phyloP scores from a whole-genome alignment of 2,113 vertebrate genomes.

The Thunnus maccoyii region DNA sequence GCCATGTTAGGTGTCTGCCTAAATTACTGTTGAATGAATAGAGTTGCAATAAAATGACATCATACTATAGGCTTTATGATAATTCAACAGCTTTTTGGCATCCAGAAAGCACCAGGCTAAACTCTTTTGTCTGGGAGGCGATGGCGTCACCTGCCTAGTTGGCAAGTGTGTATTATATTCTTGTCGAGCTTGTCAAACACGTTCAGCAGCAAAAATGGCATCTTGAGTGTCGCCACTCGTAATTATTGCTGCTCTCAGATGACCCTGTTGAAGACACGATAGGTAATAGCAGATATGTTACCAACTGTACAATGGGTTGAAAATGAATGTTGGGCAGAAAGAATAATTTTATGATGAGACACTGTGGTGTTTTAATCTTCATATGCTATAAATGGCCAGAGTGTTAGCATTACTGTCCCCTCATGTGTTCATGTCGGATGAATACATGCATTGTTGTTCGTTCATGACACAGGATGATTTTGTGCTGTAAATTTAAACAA shows the following conservation, averaged over 20 bases:
- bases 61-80: conserved; percentile 45
- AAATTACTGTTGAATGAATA: conserved; percentile 4
- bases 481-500: conserved; percentile 76
- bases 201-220: conserved; percentile 63
- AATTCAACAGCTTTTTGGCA: conserved; percentile 36
- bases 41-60: conserved; percentile 44
- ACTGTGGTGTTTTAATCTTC: conserved; percentile 10
- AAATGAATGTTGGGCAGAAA: not conserved
- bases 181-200: conserved; percentile 77
- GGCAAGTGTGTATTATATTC: conserved; percentile 65
- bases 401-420: conserved; percentile 20
- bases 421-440: conserved; percentile 34
- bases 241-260: conserved; percentile 59
- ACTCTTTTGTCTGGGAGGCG: conserved; percentile 45
- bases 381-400: conserved; percentile 15
- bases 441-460: conserved; percentile 65
- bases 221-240: conserved; percentile 32
- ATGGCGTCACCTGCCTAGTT: conserved; percentile 37
- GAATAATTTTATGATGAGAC: conserved; percentile 24
- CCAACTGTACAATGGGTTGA: not conserved
- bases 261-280: conserved; percentile 21
- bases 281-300: conserved; percentile 37
- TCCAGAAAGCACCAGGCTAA: conserved; percentile 7
- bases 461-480: conserved; percentile 64
- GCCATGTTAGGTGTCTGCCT: not conserved